Evolutionary conservation across 2,797 vertebrate species (phyloP).

Genomic region (Pseudotriccus pelzelni): DNA sequence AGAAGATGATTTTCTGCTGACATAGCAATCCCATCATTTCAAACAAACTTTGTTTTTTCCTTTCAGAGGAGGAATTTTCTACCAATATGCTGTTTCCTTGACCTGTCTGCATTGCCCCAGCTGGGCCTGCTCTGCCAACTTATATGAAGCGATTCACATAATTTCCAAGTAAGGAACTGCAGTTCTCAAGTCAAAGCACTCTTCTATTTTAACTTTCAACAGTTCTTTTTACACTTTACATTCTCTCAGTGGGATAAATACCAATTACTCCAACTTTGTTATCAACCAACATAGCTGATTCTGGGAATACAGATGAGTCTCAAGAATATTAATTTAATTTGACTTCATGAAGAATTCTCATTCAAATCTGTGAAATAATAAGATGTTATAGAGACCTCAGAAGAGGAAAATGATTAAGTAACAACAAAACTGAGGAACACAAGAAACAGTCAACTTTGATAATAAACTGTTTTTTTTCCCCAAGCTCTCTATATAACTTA

Average conservation of each 20-base stretch:
- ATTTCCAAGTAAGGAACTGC: background rate
- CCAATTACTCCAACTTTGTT: background rate
- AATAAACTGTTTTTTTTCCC: background rate
- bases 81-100: background rate
- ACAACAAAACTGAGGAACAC: background rate
- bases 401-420: background rate
- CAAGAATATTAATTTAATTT: background rate
- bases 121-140: background rate
- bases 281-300: background rate
- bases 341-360: background rate
- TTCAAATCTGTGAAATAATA: background rate
- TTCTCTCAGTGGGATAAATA: background rate
- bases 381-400: background rate
- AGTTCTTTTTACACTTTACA: background rate
- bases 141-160: background rate
- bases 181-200: background rate
- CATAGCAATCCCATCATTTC: background rate
- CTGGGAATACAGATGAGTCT: background rate
- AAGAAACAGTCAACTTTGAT: background rate
- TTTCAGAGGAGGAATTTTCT: background rate
- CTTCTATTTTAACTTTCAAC: background rate
- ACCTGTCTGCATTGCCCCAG: background rate
- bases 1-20: conserved; percentile 41
- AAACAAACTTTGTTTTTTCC: background rate
- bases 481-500: background rate